These are phyloP conservation scores for roundworm (Caenorhabditis elegans) DNA, from an alignment of 1,140 invertebrate genomes.

Conservation along the genomic window DNA sequence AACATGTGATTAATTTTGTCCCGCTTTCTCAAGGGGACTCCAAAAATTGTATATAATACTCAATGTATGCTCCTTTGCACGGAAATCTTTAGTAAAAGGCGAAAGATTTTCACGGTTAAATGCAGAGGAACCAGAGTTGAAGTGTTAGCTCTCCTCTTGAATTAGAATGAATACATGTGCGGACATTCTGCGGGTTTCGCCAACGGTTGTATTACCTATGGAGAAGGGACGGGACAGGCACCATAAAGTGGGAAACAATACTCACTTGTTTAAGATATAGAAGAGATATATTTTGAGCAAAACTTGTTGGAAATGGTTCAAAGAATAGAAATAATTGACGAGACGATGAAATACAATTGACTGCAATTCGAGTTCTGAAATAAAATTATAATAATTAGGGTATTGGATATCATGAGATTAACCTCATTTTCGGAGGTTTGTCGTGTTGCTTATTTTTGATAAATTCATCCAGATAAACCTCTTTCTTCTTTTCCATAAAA, in stretches of 20 bases:
- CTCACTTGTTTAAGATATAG: background rate
- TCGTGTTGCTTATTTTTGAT: constrained; percentile 20
- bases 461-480: constrained; percentile 18
- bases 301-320: background rate
- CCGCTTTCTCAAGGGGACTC: constrained; percentile 36
- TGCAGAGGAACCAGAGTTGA: constrained; percentile 28
- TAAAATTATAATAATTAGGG: background rate
- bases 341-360: background rate
- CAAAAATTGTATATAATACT: constrained; percentile 30
- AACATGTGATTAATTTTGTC: background rate
- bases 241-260: too few species aligned
- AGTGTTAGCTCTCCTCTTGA: too few species aligned
- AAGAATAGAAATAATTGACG: constrained; percentile 2
- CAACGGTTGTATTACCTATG: background rate
- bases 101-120: constrained; percentile 43
- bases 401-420: background rate
- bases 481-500: constrained; percentile 18
- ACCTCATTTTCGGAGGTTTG: background rate
- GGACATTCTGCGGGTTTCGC: background rate
- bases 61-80: constrained; percentile 36
- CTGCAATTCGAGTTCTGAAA: background rate
- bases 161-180: background rate
- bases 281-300: background rate
- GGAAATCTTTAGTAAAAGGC: constrained; percentile 49
- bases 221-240: background rate